These are phyloP conservation scores for Crypturellus undulatus DNA, from an alignment of 2,113 vertebrate genomes.

Conservation along the genomic window DNA sequence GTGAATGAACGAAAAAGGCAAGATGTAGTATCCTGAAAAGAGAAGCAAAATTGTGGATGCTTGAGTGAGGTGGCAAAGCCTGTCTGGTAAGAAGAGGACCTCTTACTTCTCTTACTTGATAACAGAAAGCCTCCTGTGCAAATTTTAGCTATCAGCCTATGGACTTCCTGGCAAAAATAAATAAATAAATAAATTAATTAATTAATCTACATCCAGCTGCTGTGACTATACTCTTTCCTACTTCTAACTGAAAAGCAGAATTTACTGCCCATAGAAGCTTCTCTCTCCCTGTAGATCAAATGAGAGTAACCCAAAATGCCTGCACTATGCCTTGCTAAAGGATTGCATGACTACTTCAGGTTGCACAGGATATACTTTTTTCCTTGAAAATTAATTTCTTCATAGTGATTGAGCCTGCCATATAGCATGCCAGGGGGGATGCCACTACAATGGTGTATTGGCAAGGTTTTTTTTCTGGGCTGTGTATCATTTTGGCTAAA, in stretches of 20 bases:
- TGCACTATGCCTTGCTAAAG: fast-evolving
- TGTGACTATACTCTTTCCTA: background rate
- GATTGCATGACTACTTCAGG: background rate
- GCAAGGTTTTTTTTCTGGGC: background rate
- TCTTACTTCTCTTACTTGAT: background rate
- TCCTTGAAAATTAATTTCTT: background rate
- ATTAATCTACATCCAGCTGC: background rate
- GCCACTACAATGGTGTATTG: background rate
- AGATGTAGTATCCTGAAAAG: background rate
- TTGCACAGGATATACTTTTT: background rate
- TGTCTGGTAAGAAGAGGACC: background rate
- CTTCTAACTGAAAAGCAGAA: background rate
- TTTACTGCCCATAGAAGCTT: background rate
- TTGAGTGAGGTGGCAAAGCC: background rate
- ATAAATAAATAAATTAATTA: background rate
- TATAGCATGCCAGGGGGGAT: background rate
- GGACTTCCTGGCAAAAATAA: background rate
- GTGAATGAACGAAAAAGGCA: conserved; percentile 23
- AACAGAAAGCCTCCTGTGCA: fast-evolving
- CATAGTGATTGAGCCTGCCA: background rate
- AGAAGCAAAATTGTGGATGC: background rate
- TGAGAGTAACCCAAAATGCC: background rate
- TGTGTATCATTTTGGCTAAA: background rate
- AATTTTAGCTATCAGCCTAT: background rate
- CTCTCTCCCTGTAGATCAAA: background rate